Evolutionary conservation across 2,113 vertebrate genomes (phyloP).

Genomic region (Odontesthes bonariensis): DNA sequence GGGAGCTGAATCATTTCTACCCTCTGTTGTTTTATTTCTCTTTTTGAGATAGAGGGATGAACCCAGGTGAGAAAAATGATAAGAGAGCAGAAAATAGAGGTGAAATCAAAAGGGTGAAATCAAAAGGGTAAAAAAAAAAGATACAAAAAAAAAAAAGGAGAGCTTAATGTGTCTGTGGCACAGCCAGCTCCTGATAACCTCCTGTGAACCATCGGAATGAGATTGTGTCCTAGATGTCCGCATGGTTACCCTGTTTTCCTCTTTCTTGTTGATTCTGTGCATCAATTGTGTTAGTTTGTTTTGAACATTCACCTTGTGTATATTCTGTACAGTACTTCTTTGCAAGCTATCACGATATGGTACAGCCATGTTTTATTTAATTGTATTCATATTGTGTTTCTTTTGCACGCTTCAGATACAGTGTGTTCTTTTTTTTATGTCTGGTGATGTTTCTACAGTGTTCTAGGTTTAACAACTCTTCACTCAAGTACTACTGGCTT

Average conservation of each 20-base stretch:
- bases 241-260: background rate
- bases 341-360: no score
- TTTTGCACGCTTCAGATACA: background rate
- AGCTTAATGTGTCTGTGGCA: background rate
- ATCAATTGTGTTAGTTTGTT: background rate
- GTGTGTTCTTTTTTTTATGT: slow-evolving; percentile 4
- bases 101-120: background rate
- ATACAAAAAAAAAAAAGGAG: background rate
- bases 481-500: background rate
- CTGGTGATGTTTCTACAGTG: background rate
- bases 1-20: background rate
- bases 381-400: slow-evolving; percentile 5
- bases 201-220: slow-evolving; percentile 4
- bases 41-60: slow-evolving; percentile 8
- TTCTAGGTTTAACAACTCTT: background rate
- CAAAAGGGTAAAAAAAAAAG: background rate
- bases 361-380: background rate
- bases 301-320: background rate
- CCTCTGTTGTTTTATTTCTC: background rate
- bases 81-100: slow-evolving; percentile 3
- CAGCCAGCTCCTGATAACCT: background rate
- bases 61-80: slow-evolving; percentile 11
- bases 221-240: slow-evolving; percentile 10
- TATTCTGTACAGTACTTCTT: background rate
- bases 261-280: background rate